Conservation (phyloP, 2,888 invertebrate genomes). For the Strigamia maritima region DNA sequence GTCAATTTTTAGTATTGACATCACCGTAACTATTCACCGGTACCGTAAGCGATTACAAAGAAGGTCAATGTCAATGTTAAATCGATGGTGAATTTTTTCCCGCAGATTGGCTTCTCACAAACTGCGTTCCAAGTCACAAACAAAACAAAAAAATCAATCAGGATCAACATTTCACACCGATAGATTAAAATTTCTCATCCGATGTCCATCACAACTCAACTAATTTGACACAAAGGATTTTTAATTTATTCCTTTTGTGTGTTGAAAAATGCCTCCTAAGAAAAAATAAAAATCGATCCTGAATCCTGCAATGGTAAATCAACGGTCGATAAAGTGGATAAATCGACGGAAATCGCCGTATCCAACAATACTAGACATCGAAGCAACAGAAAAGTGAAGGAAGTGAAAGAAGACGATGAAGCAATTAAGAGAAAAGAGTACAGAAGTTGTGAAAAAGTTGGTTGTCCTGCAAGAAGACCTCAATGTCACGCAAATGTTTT, state of each 20-base stretch:
- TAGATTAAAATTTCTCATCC: too few relatives aligned
- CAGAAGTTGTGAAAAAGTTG: conserved; percentile 37
- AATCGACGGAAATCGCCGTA: not conserved
- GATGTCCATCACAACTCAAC: too few relatives aligned
- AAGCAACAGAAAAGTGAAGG: not conserved
- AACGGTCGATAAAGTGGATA: not conserved
- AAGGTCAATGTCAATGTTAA: too few relatives aligned
- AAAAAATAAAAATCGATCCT: not conserved
- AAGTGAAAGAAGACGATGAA: not conserved
- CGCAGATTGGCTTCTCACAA: too few relatives aligned
- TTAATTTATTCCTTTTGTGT: not conserved
- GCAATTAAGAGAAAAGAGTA: not conserved
- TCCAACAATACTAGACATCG: not conserved
- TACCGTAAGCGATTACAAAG: too few relatives aligned
- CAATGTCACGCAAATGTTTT: conserved; percentile 37
- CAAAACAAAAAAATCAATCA: too few relatives aligned
- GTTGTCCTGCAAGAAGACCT: conserved; percentile 36
- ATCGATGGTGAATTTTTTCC: too few relatives aligned
- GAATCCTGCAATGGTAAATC: not conserved
- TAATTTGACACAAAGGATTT: not conserved
- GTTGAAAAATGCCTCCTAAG: not conserved
- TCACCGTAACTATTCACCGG: too few relatives aligned
- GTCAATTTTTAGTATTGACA: too few relatives aligned
- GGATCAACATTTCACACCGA: too few relatives aligned
- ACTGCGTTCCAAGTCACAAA: too few relatives aligned